These are phyloP conservation scores for Caenorhabditis remanei DNA, from an alignment of 1,140 invertebrate genomes.

Conservation along the genomic window DNA sequence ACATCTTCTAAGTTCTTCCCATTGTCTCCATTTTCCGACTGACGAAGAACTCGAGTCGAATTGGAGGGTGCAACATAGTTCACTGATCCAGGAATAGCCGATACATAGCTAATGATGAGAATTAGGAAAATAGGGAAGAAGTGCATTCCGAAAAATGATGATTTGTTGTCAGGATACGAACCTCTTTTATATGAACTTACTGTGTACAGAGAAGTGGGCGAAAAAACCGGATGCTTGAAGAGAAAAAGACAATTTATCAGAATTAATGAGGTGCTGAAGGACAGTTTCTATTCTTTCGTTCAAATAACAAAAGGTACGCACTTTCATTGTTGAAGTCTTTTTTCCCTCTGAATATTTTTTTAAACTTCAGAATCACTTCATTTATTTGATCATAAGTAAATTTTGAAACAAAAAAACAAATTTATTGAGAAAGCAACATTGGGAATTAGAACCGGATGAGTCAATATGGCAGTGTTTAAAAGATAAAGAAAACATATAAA, in stretches of 20 bases:
- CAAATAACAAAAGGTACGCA: conserved; percentile 45
- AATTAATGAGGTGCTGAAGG: conserved; percentile 31
- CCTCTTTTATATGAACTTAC: conserved; percentile 31
- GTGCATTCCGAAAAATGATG: conserved; percentile 6
- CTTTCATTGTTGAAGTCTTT: not conserved
- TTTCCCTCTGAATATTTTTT: not conserved
- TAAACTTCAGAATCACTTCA: not conserved
- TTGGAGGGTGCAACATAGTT: conserved; percentile 13
- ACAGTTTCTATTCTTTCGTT: conserved; percentile 10
- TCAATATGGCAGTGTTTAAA: conserved; percentile 20
- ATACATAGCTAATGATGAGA: not conserved
- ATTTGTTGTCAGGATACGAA: not conserved
- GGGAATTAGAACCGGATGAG: not conserved
- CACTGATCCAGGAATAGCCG: not conserved
- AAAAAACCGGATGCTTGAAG: conserved; percentile 33
- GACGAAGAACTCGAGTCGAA: conserved; percentile 4
- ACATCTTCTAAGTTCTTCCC: not conserved
- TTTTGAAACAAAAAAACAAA: too few species aligned
- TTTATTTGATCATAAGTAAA: not conserved
- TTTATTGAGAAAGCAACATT: not conserved
- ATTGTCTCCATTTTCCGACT: not conserved
- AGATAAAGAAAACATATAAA: not conserved
- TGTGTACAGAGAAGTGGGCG: conserved; percentile 17
- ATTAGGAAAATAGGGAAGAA: not conserved
- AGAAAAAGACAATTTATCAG: conserved; percentile 33